Percentiles rank a stretch among this genome's conserved stretches.
These are phyloP conservation scores for Aphaenogaster ashmeadi DNA, from an alignment of 1,140 invertebrate species.

Conservation along the genomic window DNA sequence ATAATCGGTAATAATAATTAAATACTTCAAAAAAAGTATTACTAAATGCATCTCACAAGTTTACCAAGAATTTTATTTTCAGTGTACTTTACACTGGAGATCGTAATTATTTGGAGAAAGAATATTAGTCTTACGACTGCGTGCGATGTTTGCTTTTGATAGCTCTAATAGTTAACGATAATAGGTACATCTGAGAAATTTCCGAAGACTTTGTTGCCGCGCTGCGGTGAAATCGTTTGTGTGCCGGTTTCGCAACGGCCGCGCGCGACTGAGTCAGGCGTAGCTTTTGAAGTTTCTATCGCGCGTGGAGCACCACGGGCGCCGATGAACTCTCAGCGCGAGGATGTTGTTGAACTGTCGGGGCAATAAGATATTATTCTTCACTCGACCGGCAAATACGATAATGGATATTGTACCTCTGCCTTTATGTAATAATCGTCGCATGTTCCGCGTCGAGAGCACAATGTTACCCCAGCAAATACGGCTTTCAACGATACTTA, in stretches of 20 bases:
- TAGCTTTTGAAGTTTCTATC: constrained; percentile 51
- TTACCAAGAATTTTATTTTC: no score
- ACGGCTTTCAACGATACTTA: constrained; percentile 1
- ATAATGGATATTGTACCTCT: constrained; percentile 7
- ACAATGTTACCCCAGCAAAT: not conserved
- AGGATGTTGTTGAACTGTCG: constrained; percentile 23
- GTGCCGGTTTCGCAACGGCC: constrained; percentile 56
- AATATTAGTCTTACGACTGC: not conserved
- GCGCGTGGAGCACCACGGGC: not conserved
- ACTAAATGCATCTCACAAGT: no score
- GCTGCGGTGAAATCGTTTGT: constrained; percentile 65
- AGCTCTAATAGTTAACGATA: constrained; percentile 33
- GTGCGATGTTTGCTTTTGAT: constrained; percentile 49
- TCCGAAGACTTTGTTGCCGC: constrained; percentile 1
- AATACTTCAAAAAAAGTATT: no score
- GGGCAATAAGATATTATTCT: constrained; percentile 23
- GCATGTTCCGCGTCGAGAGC: not conserved
- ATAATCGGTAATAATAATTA: no score
- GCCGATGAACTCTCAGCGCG: constrained; percentile 58
- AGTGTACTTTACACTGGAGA: not conserved
- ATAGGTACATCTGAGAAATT: constrained; percentile 48
- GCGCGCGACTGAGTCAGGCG: constrained; percentile 57
- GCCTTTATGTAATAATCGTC: constrained; percentile 51
- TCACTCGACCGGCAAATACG: constrained; percentile 19
- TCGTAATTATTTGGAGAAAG: constrained; percentile 4